Base-by-base conservation (phyloP, 2,888 invertebrate species). In the Oscheius sp. region DNA sequence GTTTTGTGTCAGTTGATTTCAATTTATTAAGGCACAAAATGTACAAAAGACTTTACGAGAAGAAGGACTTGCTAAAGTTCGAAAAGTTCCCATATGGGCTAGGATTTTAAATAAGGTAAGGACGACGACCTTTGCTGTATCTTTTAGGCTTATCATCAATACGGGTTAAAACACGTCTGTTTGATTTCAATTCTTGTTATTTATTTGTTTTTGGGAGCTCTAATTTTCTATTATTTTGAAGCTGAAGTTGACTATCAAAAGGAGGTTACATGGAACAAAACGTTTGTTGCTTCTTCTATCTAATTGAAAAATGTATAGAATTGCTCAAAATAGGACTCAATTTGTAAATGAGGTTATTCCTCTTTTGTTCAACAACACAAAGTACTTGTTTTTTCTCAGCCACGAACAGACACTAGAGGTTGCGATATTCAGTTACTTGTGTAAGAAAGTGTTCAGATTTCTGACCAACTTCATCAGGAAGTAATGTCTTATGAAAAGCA, bases 351-450 rank as follows among this genome's bases (percentile, higher is more conserved):
- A 70, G 27, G 69, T 84, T 31, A 71, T 84, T n/a, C 79, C 79
- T 1, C 29, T 63, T 20, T 66, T 84, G 58, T 84, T 84, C 71
- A 84, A 84, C 74, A 85, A 84, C 65, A 73, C 82, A 1, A 71
- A 78, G 3, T 81, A 72, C 27, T 65, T 84, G n/a, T 80, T 84
- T 67, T 84, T 81, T 63, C 46, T 84, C 29, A 75, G 77, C 10
- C 50, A 66, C n/a, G 71, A 75, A 10, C 83, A 85, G 37, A 75
- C 80, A 0, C 17, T 65, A 2, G 69, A 75, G 37, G 76, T 83
- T n/a, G n/a, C n/a, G n/a, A n/a, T 17, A 20, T 12, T 17, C 20
- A 27, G 12, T 1, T 5, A 23, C 20, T 23, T 23, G 12, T 25
- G 0, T 20, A 53, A 15, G 15, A 10, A 12, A 27, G 17, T n/a